Conservation (phyloP, 2,797 vertebrate species). For the Halcyon chelicuti region DNA sequence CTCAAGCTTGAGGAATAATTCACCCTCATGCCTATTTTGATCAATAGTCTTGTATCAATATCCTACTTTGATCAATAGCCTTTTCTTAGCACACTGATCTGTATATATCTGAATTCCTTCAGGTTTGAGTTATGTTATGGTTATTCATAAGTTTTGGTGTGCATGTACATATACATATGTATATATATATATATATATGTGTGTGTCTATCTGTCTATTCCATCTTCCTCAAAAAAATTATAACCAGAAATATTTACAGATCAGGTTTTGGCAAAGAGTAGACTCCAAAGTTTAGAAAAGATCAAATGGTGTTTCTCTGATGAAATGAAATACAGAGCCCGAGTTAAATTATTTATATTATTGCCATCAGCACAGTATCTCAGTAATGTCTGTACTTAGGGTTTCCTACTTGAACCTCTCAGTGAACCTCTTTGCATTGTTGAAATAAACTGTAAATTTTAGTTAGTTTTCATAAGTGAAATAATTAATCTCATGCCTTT, state of each 20-base stretch:
- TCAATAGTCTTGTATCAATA: neutral
- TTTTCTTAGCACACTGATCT: neutral
- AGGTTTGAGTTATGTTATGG: neutral
- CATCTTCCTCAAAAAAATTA: neutral
- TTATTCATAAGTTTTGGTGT: neutral
- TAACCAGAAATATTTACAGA: neutral
- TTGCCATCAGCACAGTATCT: neutral
- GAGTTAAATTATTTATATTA: neutral
- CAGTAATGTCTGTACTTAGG: neutral
- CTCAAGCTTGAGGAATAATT: neutral
- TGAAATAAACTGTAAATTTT: neutral
- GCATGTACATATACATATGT: rapidly evolving
- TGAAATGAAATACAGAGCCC: neutral
- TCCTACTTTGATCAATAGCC: neutral
- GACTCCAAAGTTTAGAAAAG: neutral
- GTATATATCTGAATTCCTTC: neutral
- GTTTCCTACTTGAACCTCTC: neutral
- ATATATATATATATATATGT: neutral
- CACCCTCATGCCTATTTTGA: neutral
- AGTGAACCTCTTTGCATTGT: neutral
- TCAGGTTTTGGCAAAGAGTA: neutral
- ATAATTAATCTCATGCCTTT: neutral
- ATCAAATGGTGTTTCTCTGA: neutral
- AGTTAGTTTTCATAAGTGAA: neutral
- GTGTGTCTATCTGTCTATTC: neutral